phyloP scores from a whole-genome alignment of 1,140 invertebrate genomes.

The Chlorops oryzae region DNA sequence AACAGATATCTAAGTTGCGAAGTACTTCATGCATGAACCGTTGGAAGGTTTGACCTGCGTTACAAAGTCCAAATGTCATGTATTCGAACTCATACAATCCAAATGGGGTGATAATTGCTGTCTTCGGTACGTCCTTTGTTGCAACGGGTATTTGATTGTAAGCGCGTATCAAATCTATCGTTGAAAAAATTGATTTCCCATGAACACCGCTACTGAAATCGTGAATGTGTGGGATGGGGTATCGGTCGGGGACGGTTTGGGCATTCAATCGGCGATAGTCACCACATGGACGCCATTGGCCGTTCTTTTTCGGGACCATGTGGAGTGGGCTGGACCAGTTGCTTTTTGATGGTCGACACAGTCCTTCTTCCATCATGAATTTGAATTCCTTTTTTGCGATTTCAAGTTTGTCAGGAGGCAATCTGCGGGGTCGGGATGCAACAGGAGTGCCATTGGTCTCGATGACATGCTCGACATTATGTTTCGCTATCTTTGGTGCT shows the following conservation, averaged over 20 bases:
- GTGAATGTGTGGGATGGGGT: conserved; percentile 4
- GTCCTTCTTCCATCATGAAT: conserved; percentile 20
- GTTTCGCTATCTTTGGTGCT: too few species aligned
- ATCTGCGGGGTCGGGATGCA: conserved; percentile 29
- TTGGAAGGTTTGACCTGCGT: conserved; percentile 48
- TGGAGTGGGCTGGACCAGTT: conserved; percentile 49
- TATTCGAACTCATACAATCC: conserved; percentile 44
- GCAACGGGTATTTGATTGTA: conserved; percentile 49
- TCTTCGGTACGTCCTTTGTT: conserved; percentile 36
- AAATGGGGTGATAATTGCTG: conserved; percentile 40
- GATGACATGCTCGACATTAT: conserved; percentile 13
- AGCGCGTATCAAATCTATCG: conserved; percentile 28
- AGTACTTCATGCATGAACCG: conserved; percentile 49
- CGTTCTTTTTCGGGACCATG: conserved; percentile 41
- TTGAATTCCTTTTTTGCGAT: conserved; percentile 24
- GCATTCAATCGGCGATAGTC: conserved; percentile 50
- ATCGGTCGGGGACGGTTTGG: conserved; percentile 1
- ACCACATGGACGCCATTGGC: conserved; percentile 39
- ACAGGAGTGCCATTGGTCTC: conserved; percentile 31
- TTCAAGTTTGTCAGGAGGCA: conserved; percentile 32
- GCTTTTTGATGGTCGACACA: conserved; percentile 38
- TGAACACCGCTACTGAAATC: not conserved
- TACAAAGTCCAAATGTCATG: conserved; percentile 45
- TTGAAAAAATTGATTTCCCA: conserved; percentile 39
- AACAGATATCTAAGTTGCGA: conserved; percentile 36